Evolutionary conservation across 2,113 vertebrate genomes (phyloP).

Genomic region (Chaenogobius annularis): DNA sequence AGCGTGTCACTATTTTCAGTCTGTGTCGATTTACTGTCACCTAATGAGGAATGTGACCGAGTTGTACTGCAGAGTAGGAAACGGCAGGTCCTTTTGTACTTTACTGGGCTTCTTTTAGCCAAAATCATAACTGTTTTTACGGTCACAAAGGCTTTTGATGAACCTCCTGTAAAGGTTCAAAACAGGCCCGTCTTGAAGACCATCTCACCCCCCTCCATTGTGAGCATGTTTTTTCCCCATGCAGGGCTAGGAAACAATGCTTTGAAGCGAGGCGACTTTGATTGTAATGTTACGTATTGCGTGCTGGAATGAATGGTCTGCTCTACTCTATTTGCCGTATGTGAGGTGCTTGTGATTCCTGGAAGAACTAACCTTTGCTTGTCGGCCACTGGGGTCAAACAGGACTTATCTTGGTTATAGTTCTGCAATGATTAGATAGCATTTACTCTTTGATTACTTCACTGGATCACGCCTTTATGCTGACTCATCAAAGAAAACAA

Average conservation of each 20-base stretch:
- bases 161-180: not conserved
- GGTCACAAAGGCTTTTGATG: not conserved
- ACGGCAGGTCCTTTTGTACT: not conserved
- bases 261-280: not conserved
- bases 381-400: constrained; percentile 9
- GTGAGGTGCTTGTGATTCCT: constrained; percentile 2
- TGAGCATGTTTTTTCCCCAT: not conserved
- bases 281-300: not conserved
- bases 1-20: not conserved
- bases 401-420: constrained; percentile 10
- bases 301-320: not conserved
- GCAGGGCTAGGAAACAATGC: not conserved
- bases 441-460: constrained; percentile 7
- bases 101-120: not conserved
- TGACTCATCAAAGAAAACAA: constrained; percentile 20
- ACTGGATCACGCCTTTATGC: not conserved
- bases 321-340: not conserved
- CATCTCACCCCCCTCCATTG: not conserved
- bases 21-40: not conserved
- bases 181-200: not conserved
- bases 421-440: constrained; percentile 39
- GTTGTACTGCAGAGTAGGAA: not conserved
- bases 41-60: not conserved
- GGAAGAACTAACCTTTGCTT: constrained; percentile 43
- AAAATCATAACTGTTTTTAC: not conserved